Evolutionary conservation across 2,888 invertebrate genomes (phyloP).

Genomic region (Balanococcus diminutus): DNA sequence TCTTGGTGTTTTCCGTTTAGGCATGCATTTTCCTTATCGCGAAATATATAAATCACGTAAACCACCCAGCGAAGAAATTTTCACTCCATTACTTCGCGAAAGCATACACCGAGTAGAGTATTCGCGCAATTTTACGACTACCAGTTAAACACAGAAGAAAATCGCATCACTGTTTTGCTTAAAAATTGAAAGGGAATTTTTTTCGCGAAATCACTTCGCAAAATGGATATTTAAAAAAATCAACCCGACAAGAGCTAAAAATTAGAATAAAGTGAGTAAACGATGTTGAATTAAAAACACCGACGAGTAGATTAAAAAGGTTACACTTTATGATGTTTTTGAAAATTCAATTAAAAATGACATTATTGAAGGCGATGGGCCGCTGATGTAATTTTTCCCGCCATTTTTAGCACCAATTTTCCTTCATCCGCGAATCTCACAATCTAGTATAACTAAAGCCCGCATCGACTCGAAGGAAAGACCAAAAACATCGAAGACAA

Average conservation of each 20-base stretch:
- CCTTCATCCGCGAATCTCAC: neutral
- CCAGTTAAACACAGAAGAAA: neutral
- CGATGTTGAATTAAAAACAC: neutral
- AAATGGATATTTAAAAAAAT: neutral
- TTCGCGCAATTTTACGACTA: neutral
- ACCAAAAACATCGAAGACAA: neutral
- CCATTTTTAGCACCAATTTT: neutral
- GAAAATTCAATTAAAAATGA: slow-evolving; percentile 2
- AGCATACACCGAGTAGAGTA: neutral
- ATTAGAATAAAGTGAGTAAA: neutral
- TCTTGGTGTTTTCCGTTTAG: neutral
- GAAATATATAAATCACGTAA: slow-evolving; percentile 10
- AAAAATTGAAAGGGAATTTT: neutral
- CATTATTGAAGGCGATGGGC: neutral
- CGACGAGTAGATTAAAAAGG: neutral
- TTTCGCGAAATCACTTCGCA: neutral
- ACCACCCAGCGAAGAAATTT: slow-evolving; percentile 5
- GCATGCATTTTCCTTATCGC: slow-evolving; percentile 13
- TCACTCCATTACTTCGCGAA: slow-evolving; percentile 20
- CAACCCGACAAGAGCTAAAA: neutral
- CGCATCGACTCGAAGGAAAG: neutral
- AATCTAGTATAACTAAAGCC: neutral
- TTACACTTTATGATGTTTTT: slow-evolving; percentile 17
- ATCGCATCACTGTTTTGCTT: neutral
- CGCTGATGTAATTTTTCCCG: neutral